Evolutionary conservation across 2,797 vertebrate species (phyloP), one percentile per base, ranked within the genome.

Genomic region (Pygocentrus nattereri): DNA sequence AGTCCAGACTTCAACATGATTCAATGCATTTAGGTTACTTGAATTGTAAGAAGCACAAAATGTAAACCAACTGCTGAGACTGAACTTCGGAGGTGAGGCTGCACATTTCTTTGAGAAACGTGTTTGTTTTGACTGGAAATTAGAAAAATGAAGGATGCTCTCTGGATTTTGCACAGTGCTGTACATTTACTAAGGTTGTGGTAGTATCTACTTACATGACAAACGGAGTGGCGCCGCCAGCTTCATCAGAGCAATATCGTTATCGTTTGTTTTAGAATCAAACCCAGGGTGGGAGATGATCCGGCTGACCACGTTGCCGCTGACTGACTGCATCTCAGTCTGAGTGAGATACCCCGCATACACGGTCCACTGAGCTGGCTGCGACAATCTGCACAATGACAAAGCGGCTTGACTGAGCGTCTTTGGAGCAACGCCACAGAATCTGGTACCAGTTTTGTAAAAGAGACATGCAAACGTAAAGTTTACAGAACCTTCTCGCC

Each of bases 221-320:
- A 97, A 94, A 4, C 0, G 64, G 41, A 98, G 87, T 0, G 93
- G 90, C 0, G 1, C 56, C 10, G 62, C 31, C 50, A 99, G 88
- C 88, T 95, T 98, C 90, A 99, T 92, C 0, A 99, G 94, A 1
- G 97, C 97, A 0, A 99, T 76, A 73, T 99, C 98, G 0, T 96
- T 92, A 87, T 95, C 86, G 80, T 94, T 95, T 5, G 91, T 94
- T 0, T 74, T 10, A 0, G 80, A 1, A 75, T 97, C 77, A 10
- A 91, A 99, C 0, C 86, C 85, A 16, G 86, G 4, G 58, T 98
- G 95, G 8, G 71, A 85, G 85, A 98, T 94, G 61, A 98, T 92
- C 84, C 67, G 91, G 0, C 77, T 19, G 2, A 97, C 93, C 0
- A 0, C 52, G 62, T 85, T 74, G 3, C 89, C 90, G 0, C 0